Conservation (phyloP, 2,888 invertebrate genomes). For the Amaurobius ferox region DNA sequence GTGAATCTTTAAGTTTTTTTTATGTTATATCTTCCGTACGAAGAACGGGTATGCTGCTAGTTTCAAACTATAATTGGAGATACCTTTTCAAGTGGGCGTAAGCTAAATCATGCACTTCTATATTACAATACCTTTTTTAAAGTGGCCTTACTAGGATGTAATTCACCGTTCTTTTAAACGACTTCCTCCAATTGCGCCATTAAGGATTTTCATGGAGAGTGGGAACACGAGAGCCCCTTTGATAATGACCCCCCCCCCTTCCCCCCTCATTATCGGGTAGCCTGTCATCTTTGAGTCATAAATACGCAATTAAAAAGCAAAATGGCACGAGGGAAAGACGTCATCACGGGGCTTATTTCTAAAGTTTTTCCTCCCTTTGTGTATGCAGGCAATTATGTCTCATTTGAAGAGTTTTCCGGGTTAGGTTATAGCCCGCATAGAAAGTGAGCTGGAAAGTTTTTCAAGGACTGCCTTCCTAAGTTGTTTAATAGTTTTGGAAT, state of each 20-base stretch:
- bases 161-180: not conserved
- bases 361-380: not conserved
- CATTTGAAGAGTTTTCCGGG: not conserved
- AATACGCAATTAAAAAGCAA: conserved; percentile 41
- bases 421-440: not conserved
- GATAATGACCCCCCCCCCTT: not conserved
- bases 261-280: conserved; percentile 19
- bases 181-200: not conserved
- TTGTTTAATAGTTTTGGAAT: too few species aligned
- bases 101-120: too few species aligned
- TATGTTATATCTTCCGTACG: too few species aligned
- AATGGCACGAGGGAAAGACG: not conserved
- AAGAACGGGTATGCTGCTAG: too few species aligned
- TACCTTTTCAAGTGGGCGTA: too few species aligned
- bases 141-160: too few species aligned
- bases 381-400: not conserved
- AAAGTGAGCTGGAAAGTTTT: too few species aligned
- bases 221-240: not conserved
- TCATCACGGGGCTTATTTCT: not conserved
- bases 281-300: conserved; percentile 18
- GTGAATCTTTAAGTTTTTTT: too few species aligned
- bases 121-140: too few species aligned
- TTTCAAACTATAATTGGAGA: too few species aligned
- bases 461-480: too few species aligned
- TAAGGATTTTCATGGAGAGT: not conserved